Evolutionary conservation across 1,140 invertebrate species (phyloP), one percentile per base, ranked within the genome.

Genomic region (Xylocopa sonorina): DNA sequence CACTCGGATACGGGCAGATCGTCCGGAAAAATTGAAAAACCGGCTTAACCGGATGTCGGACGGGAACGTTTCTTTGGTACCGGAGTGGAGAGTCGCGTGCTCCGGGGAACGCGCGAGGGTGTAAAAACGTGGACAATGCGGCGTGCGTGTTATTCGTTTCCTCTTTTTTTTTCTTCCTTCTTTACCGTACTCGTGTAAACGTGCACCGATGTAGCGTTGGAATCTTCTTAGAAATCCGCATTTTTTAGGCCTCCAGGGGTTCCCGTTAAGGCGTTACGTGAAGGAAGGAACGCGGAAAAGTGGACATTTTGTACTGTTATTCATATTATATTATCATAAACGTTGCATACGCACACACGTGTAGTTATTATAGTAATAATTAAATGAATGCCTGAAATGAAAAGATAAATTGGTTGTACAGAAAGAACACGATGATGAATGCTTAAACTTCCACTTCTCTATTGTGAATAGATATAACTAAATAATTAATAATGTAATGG

Each of bases 11-110:
- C 34, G 48, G 27, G n/a, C 21, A 46, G 71, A 74, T 63, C 29
- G 57, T 16, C 29, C 24, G 29, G n/a, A 79, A 79, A 79, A 79
- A 79, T 79, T 55, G 69, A 71, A 74, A 71, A 79, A 79, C 77
- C 77, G 77, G 77, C 77, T 79, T 74, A 66, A 79, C 77, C 71
- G 71, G 77, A 73, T 51, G 68, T 71, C 58, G 46, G 21, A 38
- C 38, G 46, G 18, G 32, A 74, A 41, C 66, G 55, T 55, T 74
- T 43, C 51, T 74, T 48, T 43, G 18, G 38, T 21, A 64, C 10
- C 58, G 41, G n/a, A 62, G 14, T 3, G 50, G 58, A 34, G 38
- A 38, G 43, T 48, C 64, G 46, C 66, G 66, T 69, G 75, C 29
- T 69, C 75, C n/a, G 4, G 16, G 16, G n/a, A 41, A 43, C 48